Base-by-base conservation (phyloP, 2,113 vertebrate species). In the Oostethus manadensis region DNA sequence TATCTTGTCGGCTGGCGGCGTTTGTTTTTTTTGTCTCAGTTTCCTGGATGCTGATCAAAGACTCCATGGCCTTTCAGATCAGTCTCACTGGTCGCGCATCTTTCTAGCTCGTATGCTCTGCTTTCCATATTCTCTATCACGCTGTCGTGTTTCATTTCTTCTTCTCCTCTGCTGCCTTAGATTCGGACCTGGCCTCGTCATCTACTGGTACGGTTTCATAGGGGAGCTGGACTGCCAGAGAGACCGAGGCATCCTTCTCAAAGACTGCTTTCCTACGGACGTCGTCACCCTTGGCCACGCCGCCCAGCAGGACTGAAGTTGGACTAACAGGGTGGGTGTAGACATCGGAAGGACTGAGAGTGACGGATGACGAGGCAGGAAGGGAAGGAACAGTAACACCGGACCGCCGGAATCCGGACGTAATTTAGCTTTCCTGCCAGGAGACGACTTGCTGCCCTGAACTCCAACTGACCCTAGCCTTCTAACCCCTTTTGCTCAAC, bases 191-290 rank as follows among this genome's bases (percentile, higher is more conserved):
- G 96, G 96, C 55, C 88, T 99, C 62, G 97, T 99, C 72, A 99
- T 99, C 88, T 99, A 99, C 77, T 99, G 97, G 96, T 95, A 96
- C 0, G 97, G 96, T 35, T 99, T 99, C 71, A 94, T 99, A 57
- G 91, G 91, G 44, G 97, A 98, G 76, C 86, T 99, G 73, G 96
- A 99, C 86, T 97, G 95, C 85, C 93, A 97, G 80, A 91, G 95
- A 40, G 92, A 94, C 60, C 87, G 96, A 67, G 97, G 97, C 21
- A 97, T 99, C 85, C 88, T 99, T 75, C 93, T 99, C 35, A 95
- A 94, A 85, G 94, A 97, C 84, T 88, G 90, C 76, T 99, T 99
- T 78, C 96, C 97, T n/a, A 89, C 90, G 3, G 92, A 97, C 88
- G 93, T 99, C 21, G 90, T 94, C 83, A 94, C 93, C 81, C 87